These are phyloP conservation scores for Agrypnus murinus DNA, from an alignment of 2,888 invertebrate species.

Conservation along the genomic window DNA sequence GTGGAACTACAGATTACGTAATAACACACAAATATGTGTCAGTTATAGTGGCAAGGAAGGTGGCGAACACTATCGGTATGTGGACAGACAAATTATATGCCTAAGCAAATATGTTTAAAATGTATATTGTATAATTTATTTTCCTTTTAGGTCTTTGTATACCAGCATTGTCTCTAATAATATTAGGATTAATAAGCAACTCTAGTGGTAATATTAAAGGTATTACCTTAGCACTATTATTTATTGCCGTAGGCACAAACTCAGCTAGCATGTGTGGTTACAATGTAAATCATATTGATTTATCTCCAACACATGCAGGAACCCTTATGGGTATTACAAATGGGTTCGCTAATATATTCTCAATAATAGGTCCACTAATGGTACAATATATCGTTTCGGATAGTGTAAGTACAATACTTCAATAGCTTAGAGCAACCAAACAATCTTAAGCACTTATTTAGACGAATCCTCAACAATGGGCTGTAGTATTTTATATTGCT, in stretches of 20 bases:
- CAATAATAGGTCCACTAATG: conserved; percentile 85
- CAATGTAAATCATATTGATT: conserved; percentile 87
- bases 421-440: too few species aligned
- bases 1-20: conserved; percentile 78
- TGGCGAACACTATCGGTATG: conserved; percentile 80
- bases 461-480: conserved; percentile 81
- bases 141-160: conserved; percentile 72
- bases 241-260: conserved; percentile 84
- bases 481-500: conserved; percentile 83
- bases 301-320: conserved; percentile 89
- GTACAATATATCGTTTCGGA: conserved; percentile 82
- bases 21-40: conserved; percentile 74
- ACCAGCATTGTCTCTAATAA: conserved; percentile 81
- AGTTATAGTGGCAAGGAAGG: conserved; percentile 76
- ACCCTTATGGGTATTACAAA: conserved; percentile 91
- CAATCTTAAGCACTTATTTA: too few species aligned
- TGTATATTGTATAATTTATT: too few species aligned
- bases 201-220: conserved; percentile 75
- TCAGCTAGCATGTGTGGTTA: conserved; percentile 85
- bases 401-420: conserved; percentile 78
- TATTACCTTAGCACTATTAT: conserved; percentile 77
- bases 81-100: too few species aligned
- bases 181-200: conserved; percentile 74
- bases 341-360: conserved; percentile 84
- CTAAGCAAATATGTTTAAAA: too few species aligned